Percentiles rank a stretch among this genome's conserved stretches.
Evolutionary conservation across 2,797 vertebrate genomes (phyloP).

Genomic region (Tauraco hartlaubi): DNA sequence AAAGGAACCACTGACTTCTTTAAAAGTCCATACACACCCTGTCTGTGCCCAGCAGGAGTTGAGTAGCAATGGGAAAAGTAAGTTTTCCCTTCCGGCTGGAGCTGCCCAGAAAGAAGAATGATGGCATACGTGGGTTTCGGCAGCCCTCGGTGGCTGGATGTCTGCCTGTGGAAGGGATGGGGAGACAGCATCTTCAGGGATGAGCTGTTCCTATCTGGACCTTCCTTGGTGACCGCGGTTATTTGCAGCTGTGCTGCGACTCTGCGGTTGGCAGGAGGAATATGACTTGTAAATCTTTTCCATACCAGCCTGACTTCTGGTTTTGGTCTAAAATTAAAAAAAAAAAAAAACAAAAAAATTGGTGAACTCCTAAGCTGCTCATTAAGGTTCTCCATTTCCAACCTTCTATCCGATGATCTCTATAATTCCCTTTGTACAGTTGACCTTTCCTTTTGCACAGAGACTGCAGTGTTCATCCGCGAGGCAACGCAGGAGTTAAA

Average conservation of each 20-base stretch:
- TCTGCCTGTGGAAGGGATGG: neutral
- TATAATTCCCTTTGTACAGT: fast-evolving
- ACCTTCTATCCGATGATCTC: neutral
- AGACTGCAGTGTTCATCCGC: neutral
- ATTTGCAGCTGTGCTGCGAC: neutral
- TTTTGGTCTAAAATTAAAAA: neutral
- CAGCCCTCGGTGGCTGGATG: fast-evolving
- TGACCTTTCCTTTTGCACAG: neutral
- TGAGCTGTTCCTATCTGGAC: neutral
- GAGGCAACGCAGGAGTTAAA: conserved; percentile 58
- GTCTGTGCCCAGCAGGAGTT: neutral
- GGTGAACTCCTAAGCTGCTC: neutral
- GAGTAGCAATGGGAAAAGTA: neutral
- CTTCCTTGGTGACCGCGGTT: fast-evolving
- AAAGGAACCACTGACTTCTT: neutral
- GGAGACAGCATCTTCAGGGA: neutral
- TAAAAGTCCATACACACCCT: neutral
- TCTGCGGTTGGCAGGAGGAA: neutral
- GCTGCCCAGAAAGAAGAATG: neutral
- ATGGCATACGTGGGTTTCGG: fast-evolving
- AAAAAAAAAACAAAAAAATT: neutral
- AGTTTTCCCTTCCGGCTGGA: neutral
- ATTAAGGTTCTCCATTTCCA: neutral
- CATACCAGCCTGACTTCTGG: neutral
- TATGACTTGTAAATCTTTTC: neutral